These are phyloP conservation scores for Dendrocincla tyrannina DNA, from an alignment of 2,797 vertebrate genomes.

Conservation along the genomic window DNA sequence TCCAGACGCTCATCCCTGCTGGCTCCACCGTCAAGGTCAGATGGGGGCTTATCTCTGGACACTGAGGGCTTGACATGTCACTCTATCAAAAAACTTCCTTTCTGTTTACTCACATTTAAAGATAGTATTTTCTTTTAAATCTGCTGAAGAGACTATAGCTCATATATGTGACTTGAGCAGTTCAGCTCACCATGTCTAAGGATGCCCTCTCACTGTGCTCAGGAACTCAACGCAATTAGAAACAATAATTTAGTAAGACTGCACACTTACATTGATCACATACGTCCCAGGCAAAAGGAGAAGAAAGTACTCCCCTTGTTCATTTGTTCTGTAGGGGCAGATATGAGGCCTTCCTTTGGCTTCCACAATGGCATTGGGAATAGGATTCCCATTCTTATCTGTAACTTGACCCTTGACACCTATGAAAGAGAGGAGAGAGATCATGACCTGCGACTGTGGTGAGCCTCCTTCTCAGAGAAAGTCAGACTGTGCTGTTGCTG, in stretches of 20 bases:
- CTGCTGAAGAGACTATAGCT: neutral
- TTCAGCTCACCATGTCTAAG: neutral
- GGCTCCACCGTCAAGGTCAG: neutral
- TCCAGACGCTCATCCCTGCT: neutral
- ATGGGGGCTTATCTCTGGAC: neutral
- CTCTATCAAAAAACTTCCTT: neutral
- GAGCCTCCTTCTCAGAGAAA: neutral
- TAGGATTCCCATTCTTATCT: constrained; percentile 74
- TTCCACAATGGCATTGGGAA: constrained; percentile 85
- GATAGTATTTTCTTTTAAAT: neutral
- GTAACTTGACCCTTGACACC: constrained; percentile 92
- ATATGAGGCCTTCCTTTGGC: constrained; percentile 82
- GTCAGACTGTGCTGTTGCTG: neutral
- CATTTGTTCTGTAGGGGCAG: constrained; percentile 86
- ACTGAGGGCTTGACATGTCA: neutral
- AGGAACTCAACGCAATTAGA: neutral
- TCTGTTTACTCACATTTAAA: neutral
- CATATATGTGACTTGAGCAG: neutral
- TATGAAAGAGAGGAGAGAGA: constrained; percentile 41
- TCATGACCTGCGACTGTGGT: neutral
- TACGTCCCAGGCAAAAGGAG: constrained; percentile 90
- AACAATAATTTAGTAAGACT: neutral
- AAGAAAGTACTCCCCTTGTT: constrained; percentile 90
- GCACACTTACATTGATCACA: constrained; percentile 83
- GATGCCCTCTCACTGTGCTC: neutral